Conservation (phyloP, 1,140 invertebrate species). For the Neoseiulus cucumeris region DNA sequence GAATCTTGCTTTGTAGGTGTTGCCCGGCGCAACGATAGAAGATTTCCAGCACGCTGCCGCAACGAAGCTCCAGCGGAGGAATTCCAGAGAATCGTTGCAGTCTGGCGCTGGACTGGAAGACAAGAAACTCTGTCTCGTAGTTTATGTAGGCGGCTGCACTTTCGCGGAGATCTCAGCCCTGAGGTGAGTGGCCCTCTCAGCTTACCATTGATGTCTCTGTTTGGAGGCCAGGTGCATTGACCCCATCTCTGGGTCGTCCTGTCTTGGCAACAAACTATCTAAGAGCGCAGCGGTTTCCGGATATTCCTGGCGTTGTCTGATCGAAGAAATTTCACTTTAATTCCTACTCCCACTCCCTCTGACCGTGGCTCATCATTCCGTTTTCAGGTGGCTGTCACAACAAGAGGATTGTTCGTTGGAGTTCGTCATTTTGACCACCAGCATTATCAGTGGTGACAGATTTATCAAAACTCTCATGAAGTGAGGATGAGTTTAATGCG, state of each 20-base stretch:
- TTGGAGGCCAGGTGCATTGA: too few species aligned
- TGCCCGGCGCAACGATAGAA: constrained; percentile 40
- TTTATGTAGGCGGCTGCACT: constrained; percentile 88
- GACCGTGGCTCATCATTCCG: too few species aligned
- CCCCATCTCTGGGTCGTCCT: too few species aligned
- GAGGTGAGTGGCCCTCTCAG: constrained; percentile 25
- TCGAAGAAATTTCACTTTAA: too few species aligned
- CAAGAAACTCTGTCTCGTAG: constrained; percentile 56
- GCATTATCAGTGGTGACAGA: constrained; percentile 69
- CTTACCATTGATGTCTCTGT: too few species aligned
- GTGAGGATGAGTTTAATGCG: too few species aligned
- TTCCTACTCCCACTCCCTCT: too few species aligned
- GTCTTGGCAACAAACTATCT: too few species aligned
- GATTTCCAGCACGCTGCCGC: constrained; percentile 32
- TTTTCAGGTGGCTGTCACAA: constrained; percentile 48
- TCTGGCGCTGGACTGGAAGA: constrained; percentile 21
- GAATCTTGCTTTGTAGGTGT: constrained; percentile 24
- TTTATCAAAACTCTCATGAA: constrained; percentile 43
- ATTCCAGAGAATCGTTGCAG: neutral
- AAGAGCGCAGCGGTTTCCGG: too few species aligned
- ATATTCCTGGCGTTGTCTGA: too few species aligned
- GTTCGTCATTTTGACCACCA: constrained; percentile 78
- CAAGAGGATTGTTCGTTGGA: constrained; percentile 77
- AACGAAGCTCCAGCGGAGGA: constrained; percentile 12
- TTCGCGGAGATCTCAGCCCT: constrained; percentile 83